Evolutionary conservation across 53 echinoderm and acorn worm genomes (phyloP).

Genomic region (Arbacia lixula): DNA sequence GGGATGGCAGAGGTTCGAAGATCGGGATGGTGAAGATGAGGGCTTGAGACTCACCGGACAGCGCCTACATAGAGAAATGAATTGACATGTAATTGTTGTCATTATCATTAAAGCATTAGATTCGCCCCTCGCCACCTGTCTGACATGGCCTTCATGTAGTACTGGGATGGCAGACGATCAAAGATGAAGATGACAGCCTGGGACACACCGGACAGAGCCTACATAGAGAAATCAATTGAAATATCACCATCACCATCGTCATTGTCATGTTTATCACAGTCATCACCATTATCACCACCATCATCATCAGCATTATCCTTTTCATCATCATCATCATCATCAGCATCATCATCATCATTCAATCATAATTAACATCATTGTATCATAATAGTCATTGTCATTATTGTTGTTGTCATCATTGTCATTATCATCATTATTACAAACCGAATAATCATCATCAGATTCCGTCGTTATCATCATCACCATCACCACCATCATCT

Average conservation of each 20-base stretch:
- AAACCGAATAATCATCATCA: not conserved
- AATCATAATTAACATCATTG: not conserved
- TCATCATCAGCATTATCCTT: conserved; percentile 24
- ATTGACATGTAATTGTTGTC: not conserved
- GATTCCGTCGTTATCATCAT: not conserved
- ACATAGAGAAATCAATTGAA: not conserved
- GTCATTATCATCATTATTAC: not conserved
- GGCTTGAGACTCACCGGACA: conserved; percentile 65
- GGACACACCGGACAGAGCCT: conserved; percentile 62
- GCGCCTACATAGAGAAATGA: conserved; percentile 27
- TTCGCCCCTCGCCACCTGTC: conserved; percentile 94
- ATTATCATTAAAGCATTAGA: not conserved
- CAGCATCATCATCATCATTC: not conserved
- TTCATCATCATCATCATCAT: conserved; percentile 15
- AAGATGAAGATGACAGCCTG: conserved; percentile 93
- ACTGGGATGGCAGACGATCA: conserved; percentile 95
- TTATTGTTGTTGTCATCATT: not conserved
- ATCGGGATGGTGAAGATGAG: conserved; percentile 94
- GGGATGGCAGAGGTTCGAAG: conserved; percentile 94
- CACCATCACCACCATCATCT: not conserved
- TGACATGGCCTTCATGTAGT: conserved; percentile 96
- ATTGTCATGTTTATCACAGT: not conserved
- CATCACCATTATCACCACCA: not conserved
- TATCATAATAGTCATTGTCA: conserved; percentile 12
- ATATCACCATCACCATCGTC: not conserved